Base-by-base conservation (phyloP, 2,113 vertebrate genomes). In the Cryptotis parvus region DNA sequence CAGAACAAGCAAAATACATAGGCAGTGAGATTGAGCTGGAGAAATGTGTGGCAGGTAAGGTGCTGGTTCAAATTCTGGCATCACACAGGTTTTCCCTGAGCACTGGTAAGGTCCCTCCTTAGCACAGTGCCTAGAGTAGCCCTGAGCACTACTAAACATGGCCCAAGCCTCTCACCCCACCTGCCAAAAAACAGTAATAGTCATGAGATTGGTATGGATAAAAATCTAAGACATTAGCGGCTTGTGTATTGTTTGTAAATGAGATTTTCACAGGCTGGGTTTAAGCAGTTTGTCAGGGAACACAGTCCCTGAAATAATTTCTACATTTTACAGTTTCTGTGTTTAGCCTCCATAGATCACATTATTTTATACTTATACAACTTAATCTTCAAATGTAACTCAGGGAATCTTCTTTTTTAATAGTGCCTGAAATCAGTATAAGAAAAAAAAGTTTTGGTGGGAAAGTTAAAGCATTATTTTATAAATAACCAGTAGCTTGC, bases 291-390 rank as follows among this genome's bases (percentile, higher is more conserved):
- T 58, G 18, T 58, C 55, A 58, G 14, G 15, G 31, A 8, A 26
- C 73, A 79, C 33, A 74, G n/a, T 58, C 49, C 33, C 70, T 86
- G 22, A 78, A 61, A 85, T 81, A 90, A 65, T 65, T 93, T 68
- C 41, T 91, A 55, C 66, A 84, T 55, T 87, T 39, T 87, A 86
- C 35, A 76, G 18, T 27, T 29, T 65, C 63, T 65, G 9, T 66
- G 37, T 33, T 76, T 35, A 76, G 78, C 35, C 52, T 84, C 58
- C n/a, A 66, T 65, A 41, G 2, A 3, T 45, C 70, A 65, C 75
- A 29, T 72, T 27, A 66, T 58, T 61, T 73, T 81, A 58, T 4
- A 22, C 55, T 58, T 58, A 20, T 58, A 58, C 22, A 18, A 58
- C 20, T 58, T 20, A 35, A 58, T 49, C 65, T 82, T n/a, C 73